phyloP scores from a whole-genome alignment of 2,888 invertebrate genomes.

The Coelinius sp. region DNA sequence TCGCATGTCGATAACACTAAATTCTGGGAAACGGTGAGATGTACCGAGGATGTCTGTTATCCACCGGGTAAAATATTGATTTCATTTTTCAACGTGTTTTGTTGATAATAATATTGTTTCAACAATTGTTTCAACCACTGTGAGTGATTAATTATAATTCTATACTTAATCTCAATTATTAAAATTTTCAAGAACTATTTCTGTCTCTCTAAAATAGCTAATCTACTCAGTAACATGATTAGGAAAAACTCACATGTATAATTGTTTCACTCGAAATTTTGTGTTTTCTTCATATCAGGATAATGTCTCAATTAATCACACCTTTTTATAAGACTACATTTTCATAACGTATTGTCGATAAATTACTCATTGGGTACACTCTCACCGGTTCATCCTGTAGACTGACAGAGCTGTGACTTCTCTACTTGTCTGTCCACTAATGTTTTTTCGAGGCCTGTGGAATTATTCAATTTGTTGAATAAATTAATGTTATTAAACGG shows the following conservation, averaged over 20 bases:
- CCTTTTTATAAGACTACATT: not conserved
- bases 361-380: conserved; percentile 49
- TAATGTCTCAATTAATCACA: not conserved
- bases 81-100: not conserved
- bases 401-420: conserved; percentile 14
- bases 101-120: not conserved
- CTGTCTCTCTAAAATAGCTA: not conserved
- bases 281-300: not conserved
- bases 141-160: not conserved
- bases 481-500: not conserved
- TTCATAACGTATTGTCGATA: conserved; percentile 48
- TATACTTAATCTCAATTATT: not conserved
- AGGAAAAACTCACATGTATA: not conserved
- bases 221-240: not conserved
- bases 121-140: not conserved
- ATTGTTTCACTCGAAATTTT: not conserved
- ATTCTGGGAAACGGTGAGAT: not conserved
- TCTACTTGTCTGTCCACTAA: not conserved
- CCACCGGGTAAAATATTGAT: conserved; percentile 23
- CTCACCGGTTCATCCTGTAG: conserved; percentile 68
- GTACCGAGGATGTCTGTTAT: conserved; percentile 21
- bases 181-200: not conserved
- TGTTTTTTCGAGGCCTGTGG: not conserved
- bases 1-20: conserved; percentile 42
- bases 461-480: not conserved